Evolutionary conservation across 2,888 invertebrate genomes (phyloP), one percentile per base, ranked within the genome.

Genomic region (Pandemis heparana): DNA sequence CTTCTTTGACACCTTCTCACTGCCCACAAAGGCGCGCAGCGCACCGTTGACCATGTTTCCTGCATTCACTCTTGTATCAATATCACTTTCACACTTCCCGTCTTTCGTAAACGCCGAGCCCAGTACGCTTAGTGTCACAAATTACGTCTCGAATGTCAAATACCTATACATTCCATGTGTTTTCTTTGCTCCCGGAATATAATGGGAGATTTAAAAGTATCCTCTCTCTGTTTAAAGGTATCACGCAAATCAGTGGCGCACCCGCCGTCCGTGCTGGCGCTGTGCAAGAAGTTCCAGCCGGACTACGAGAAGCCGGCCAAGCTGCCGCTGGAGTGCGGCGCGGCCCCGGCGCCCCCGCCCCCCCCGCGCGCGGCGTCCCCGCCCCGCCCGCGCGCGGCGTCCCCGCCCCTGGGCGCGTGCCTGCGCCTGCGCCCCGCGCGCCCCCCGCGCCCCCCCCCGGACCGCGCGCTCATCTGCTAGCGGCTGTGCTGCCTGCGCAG

Each of bases 201-300:
- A 41, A 9, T 41, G 8, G 41, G 1, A 41, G 9, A 41, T 41
- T 43, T 4, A 5, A 43, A 43, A 43, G 5, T 43, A 5, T 14
- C 48, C n/a, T n/a, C 46, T 6, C n/a, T n/a, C 46, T 6, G 5
- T 48, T 48, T n/a, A 1, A 48, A 94, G 94, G 94, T 94, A 76
- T 95, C 95, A 76, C 95, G 96, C 83, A 96, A 96, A 82, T 95
- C 95, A 48, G 95, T 95, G 78, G 91, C 93, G 77, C 95, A 95
- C 83, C 94, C 95, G 82, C 93, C 95, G 12, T 94, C 94, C 4
- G 94, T 95, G 81, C 88, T 94, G 68, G 94, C 93, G 82, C 90
- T 94, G 67, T 95, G 94, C 90, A 94, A 94, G 89, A 94, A 94
- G 87, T 95, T 94, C 89, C 94, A 94, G 87, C 90, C 93, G 70